These are phyloP conservation scores for Ptychobarbus kaznakovi DNA, from an alignment of 2,797 vertebrate species.

Conservation along the genomic window DNA sequence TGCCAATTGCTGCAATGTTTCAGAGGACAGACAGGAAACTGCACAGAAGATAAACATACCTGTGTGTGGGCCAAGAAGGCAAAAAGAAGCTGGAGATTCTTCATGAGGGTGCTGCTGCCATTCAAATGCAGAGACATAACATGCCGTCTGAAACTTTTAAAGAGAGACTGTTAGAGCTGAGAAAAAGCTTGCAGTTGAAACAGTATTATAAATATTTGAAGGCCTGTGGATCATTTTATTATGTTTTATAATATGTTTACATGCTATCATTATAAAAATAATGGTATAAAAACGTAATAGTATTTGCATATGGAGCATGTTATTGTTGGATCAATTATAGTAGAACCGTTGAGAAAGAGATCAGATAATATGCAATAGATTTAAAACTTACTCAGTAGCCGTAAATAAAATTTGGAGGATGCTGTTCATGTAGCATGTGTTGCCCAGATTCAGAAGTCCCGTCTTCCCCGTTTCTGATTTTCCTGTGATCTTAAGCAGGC, in stretches of 20 bases:
- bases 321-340: background rate
- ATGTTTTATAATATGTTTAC: background rate
- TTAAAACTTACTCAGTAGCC: constrained; percentile 93
- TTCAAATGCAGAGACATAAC: constrained; percentile 93
- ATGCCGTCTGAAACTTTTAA: constrained; percentile 90
- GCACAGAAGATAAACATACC: constrained; percentile 74
- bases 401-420: constrained; percentile 97
- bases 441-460: constrained; percentile 95
- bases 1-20: background rate
- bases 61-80: constrained; percentile 97
- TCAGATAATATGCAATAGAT: background rate
- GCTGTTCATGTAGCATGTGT: constrained; percentile 99
- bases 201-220: background rate
- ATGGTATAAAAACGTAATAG: background rate
- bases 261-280: background rate
- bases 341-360: background rate
- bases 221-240: background rate
- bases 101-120: constrained; percentile 90
- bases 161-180: background rate
- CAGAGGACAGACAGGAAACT: background rate
- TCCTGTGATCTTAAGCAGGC: constrained; percentile 87
- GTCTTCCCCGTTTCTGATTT: constrained; percentile 99
- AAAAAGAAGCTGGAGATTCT: constrained; percentile 96
- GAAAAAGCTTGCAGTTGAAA: background rate
- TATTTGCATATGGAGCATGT: background rate